A percentile compares a stretch with the other conserved stretches of the same genome.
Evolutionary conservation across 2,888 invertebrate genomes (phyloP).

Genomic region (Drosophila lacicola): DNA sequence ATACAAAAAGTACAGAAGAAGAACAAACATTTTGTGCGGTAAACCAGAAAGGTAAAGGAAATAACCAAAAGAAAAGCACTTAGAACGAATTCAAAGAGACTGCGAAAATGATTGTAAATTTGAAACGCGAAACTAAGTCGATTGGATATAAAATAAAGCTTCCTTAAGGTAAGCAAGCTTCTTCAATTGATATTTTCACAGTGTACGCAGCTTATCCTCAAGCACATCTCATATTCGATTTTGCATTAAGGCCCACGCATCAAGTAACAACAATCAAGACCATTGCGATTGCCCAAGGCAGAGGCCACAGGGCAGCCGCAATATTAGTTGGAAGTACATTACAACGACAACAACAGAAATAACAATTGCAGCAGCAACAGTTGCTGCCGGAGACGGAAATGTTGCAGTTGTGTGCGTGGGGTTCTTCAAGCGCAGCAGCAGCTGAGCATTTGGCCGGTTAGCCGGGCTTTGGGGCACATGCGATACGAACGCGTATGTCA

Average conservation of each 20-base stretch:
- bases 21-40: too few relatives aligned
- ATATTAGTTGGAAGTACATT: conserved; percentile 16
- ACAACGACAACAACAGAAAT: conserved; percentile 19
- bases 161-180: too few relatives aligned
- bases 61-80: too few relatives aligned
- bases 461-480: not conserved
- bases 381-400: conserved; percentile 60
- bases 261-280: conserved; percentile 26
- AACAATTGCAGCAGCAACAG: conserved; percentile 16
- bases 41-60: too few relatives aligned
- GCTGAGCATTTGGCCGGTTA: conserved; percentile 10
- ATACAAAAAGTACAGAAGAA: too few relatives aligned
- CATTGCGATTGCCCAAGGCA: conserved; percentile 23
- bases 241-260: conserved; percentile 24
- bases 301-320: conserved; percentile 14
- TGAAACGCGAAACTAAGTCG: too few relatives aligned
- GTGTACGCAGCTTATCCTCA: not conserved
- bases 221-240: conserved; percentile 56
- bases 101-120: too few relatives aligned
- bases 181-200: not conserved
- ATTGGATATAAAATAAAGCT: too few relatives aligned
- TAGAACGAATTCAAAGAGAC: too few relatives aligned
- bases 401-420: conserved; percentile 50
- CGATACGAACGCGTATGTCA: conserved; percentile 1
- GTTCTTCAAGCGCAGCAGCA: conserved; percentile 66